Conservation (phyloP, 1,140 invertebrate genomes). For the Cyrtorhinus lividipennis region DNA sequence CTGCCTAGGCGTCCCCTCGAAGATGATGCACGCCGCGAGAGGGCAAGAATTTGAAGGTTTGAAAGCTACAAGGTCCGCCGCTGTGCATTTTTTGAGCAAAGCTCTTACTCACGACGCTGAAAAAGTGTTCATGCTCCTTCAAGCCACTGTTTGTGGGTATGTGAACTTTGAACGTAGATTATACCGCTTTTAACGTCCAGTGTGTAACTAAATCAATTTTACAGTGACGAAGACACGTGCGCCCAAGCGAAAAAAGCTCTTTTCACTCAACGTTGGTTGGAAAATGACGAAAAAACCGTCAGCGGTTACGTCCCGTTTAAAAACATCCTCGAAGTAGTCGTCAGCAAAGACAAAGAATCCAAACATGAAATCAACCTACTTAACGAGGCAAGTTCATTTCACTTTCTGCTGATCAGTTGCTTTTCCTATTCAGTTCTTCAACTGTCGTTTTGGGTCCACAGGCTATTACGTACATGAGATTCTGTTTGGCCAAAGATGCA, state of each 20-base stretch:
- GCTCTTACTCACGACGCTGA: not conserved
- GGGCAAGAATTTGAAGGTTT: conserved; percentile 9
- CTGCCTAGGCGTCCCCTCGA: not conserved
- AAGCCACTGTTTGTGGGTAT: conserved; percentile 8
- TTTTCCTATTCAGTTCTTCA: too few species aligned
- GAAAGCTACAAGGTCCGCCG: conserved; percentile 5
- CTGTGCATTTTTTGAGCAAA: conserved; percentile 6
- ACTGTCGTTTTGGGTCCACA: too few species aligned
- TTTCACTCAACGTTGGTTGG: conserved; percentile 38
- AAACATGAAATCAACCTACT: conserved; percentile 2
- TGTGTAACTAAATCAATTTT: conserved; percentile 12
- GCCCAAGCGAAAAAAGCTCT: conserved; percentile 53
- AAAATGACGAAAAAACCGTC: conserved; percentile 31
- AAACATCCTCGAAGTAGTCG: conserved; percentile 44
- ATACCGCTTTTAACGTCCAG: not conserved
- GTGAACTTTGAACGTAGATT: too few species aligned
- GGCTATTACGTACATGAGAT: conserved; percentile 59
- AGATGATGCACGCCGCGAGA: conserved; percentile 9
- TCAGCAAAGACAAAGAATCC: conserved; percentile 41
- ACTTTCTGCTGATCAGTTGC: not conserved
- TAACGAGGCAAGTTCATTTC: not conserved
- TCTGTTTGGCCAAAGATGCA: conserved; percentile 43
- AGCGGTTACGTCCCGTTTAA: conserved; percentile 29
- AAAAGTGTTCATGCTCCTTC: conserved; percentile 14
- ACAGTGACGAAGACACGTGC: conserved; percentile 60